A percentile compares a stretch with the other conserved stretches of the same genome.
Evolutionary conservation across 1,140 invertebrate species (phyloP).

Genomic region (Trichonephila inaurata): DNA sequence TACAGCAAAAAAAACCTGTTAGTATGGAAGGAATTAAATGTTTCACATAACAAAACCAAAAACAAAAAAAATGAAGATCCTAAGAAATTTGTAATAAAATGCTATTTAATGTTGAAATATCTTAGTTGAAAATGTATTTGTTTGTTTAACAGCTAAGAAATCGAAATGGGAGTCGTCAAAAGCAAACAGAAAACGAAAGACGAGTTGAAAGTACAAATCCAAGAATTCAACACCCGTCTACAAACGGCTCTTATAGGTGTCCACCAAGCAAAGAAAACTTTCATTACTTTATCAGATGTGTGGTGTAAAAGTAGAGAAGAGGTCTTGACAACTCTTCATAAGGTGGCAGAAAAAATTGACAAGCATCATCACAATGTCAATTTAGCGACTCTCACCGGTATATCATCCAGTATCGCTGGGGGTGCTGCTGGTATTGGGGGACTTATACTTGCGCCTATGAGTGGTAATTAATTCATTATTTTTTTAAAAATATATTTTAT

Average conservation of each 20-base stretch:
- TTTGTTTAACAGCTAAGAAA: background rate
- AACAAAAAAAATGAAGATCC: too few species aligned
- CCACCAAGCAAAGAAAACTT: slow-evolving; percentile 67
- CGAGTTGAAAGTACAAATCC: slow-evolving; percentile 55
- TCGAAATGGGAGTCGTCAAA: slow-evolving; percentile 22
- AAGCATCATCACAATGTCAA: slow-evolving; percentile 70
- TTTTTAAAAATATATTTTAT: background rate
- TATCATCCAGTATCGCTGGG: slow-evolving; percentile 63
- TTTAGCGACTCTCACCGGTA: slow-evolving; percentile 60
- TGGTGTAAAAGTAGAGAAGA: slow-evolving; percentile 38
- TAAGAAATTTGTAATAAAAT: too few species aligned
- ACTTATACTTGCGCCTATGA: slow-evolving; percentile 59
- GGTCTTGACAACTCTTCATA: background rate
- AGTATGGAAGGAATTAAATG: too few species aligned
- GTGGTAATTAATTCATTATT: slow-evolving; percentile 21
- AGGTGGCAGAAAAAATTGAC: slow-evolving; percentile 62
- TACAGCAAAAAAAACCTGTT: too few species aligned
- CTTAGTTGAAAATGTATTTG: background rate
- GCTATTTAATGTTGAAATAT: background rate
- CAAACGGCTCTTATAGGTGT: slow-evolving; percentile 50
- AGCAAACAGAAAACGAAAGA: slow-evolving; percentile 68
- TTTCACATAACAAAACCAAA: too few species aligned
- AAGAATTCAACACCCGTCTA: slow-evolving; percentile 59
- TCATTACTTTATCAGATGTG: slow-evolving; percentile 59
- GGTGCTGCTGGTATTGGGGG: slow-evolving; percentile 69